Base-by-base conservation (phyloP, 2,113 vertebrate species). In the Daubentonia madagascariensis region DNA sequence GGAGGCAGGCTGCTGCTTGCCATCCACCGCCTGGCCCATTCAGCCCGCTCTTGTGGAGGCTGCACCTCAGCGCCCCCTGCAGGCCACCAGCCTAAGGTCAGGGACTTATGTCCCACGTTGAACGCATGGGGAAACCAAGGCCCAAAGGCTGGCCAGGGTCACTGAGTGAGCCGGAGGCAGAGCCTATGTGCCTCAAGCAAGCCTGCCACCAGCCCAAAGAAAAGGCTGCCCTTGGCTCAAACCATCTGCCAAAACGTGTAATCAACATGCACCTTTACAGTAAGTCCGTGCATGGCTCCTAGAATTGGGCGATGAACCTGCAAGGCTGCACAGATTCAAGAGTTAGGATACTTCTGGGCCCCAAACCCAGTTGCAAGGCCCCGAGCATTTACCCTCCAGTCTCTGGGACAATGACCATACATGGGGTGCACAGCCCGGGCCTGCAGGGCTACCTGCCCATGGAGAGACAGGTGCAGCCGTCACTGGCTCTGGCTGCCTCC, bases 321-420 rank as follows among this genome's bases (percentile, higher is more conserved):
- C 32, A 40, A 16, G 14, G 1, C 35, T 0, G 10, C 30, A 1
- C 0, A 9, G 8, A 0, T 14, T 48, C 0, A 0, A n/a, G 20
- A 52, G 18, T 20, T 43, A 1, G 54, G 59, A 20, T 3, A 48
- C 63, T 32, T 4, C 73, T 0, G 8, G n/a, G 68, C 68, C n/a
- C 25, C 75, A 72, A 18, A 67, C 2, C 32, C 40, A 1, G 40
- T 0, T 2, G 43, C 45, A 22, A 23, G 72, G 45, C 43, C 67
- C 67, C 0, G 2, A 37, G 30, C 12, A 2, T 4, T 20, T 7
- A 14, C 6, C 50, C 50, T n/a, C 35, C 4, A 4, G 61, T 76
- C 59, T 32, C 57, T 20, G 32, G 43, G 76, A 4, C 8, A 4
- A 25, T 0, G 0, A 54, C 4, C 61, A 63, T 30, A 63, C 1